Percentiles rank a stretch among this genome's conserved stretches.
Evolutionary conservation across 2,797 vertebrate species (phyloP).

Genomic region (Odontamblyopus rebecca): DNA sequence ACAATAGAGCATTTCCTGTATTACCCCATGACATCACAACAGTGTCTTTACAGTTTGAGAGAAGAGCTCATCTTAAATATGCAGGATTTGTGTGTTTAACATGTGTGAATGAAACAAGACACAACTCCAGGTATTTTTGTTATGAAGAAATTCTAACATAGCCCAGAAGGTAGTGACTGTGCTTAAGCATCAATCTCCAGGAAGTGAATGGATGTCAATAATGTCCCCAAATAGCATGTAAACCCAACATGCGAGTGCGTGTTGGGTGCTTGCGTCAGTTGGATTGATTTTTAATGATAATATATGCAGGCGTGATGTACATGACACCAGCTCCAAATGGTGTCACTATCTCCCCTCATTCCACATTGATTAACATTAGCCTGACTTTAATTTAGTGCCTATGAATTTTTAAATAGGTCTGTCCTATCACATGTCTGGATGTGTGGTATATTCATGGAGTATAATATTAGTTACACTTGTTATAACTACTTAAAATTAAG

Average conservation of each 20-base stretch:
- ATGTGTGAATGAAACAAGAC: too few relatives aligned
- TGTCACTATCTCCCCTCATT: conserved; percentile 28
- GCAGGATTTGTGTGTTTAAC: too few relatives aligned
- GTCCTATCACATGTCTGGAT: neutral
- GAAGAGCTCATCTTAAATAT: too few relatives aligned
- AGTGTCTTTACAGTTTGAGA: too few relatives aligned
- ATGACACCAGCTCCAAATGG: conserved; percentile 27
- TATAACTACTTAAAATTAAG: neutral
- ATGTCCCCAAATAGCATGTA: neutral
- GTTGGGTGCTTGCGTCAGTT: conserved; percentile 1
- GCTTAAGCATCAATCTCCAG: neutral
- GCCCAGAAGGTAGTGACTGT: too few relatives aligned
- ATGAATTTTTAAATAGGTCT: neutral
- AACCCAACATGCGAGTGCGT: neutral
- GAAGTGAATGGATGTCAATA: neutral
- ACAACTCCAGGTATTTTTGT: too few relatives aligned
- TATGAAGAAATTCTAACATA: too few relatives aligned
- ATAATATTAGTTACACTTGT: neutral
- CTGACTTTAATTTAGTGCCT: conserved; percentile 29
- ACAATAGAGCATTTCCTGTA: too few relatives aligned
- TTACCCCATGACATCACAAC: too few relatives aligned
- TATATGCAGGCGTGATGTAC: conserved; percentile 20
- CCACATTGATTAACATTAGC: conserved; percentile 39
- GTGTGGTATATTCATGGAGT: neutral
- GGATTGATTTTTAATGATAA: conserved; percentile 28